These are phyloP conservation scores for Rosalia funebris DNA, from an alignment of 2,888 invertebrate genomes.

Conservation along the genomic window DNA sequence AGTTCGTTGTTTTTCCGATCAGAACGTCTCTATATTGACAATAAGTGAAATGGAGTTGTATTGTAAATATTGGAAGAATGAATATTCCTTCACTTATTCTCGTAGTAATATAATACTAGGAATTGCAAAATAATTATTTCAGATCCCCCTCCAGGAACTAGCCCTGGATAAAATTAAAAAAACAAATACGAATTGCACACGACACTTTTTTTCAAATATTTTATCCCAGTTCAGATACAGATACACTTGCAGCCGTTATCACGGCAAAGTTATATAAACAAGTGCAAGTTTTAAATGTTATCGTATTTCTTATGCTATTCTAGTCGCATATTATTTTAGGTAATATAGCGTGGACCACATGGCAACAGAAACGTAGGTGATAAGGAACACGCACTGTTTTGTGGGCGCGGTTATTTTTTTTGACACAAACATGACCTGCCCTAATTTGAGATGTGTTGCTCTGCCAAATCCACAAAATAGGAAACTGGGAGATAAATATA, in stretches of 20 bases:
- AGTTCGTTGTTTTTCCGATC: too few relatives aligned
- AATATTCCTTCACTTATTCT: too few relatives aligned
- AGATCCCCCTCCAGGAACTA: not conserved
- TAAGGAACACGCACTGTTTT: not conserved
- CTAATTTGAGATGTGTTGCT: slow-evolving; percentile 39
- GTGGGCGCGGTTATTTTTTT: slow-evolving; percentile 7
- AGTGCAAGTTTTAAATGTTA: slow-evolving; percentile 7
- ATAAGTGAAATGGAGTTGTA: too few relatives aligned
- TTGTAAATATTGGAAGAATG: too few relatives aligned
- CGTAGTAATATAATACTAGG: too few relatives aligned
- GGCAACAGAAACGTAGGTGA: not conserved
- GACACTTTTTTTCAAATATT: slow-evolving; percentile 9
- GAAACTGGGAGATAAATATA: slow-evolving; percentile 29
- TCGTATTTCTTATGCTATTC: slow-evolving; percentile 8
- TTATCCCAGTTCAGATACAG: slow-evolving; percentile 12
- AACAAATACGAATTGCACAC: slow-evolving; percentile 10
- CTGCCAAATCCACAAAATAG: slow-evolving; percentile 42
- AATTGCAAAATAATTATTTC: not conserved
- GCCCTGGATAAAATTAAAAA: not conserved
- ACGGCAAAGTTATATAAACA: slow-evolving; percentile 12
- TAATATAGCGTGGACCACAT: not conserved
- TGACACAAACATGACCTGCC: slow-evolving; percentile 40
- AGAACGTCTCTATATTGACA: too few relatives aligned
- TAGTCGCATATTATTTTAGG: not conserved
- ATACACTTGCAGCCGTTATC: slow-evolving; percentile 12